phyloP scores from a whole-genome alignment of 2,888 invertebrate species.

The Euplagia quadripunctaria region DNA sequence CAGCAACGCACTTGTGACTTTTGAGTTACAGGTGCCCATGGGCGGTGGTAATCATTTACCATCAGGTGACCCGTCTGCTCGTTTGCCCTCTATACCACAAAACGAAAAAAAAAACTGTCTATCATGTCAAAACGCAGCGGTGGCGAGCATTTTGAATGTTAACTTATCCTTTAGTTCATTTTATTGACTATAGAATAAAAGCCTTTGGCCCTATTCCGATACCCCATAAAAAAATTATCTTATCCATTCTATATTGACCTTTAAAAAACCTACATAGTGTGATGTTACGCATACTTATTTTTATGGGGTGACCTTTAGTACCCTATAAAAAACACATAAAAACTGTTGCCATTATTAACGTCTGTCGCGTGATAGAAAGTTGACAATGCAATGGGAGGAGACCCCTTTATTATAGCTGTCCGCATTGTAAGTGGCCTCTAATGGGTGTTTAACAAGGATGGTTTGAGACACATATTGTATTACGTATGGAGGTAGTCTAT shows the following conservation, averaged over 20 bases:
- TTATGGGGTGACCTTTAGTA: conserved; percentile 54
- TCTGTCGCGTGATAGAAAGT: conserved; percentile 36
- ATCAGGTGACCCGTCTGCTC: too few species aligned
- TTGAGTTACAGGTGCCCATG: too few species aligned
- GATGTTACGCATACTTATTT: conserved; percentile 50
- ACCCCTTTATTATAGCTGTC: conserved; percentile 17
- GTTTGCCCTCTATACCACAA: too few species aligned
- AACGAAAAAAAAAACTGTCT: too few species aligned
- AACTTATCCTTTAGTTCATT: background rate
- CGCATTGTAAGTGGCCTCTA: conserved; percentile 21
- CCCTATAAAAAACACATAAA: conserved; percentile 52
- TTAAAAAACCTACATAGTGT: conserved; percentile 39
- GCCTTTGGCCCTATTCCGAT: background rate
- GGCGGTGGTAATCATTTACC: too few species aligned
- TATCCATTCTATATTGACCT: conserved; percentile 29
- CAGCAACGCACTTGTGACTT: too few species aligned
- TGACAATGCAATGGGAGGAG: conserved; percentile 43
- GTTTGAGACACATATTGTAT: conserved; percentile 1
- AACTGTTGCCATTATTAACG: conserved; percentile 25
- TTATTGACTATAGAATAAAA: background rate
- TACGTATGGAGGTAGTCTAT: conserved; percentile 14
- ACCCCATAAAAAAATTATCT: background rate
- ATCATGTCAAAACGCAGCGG: too few species aligned
- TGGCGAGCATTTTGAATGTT: background rate
- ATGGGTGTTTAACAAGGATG: conserved; percentile 29